Base-by-base conservation (phyloP, 2,113 vertebrate species). In the Cnemophilus loriae region DNA sequence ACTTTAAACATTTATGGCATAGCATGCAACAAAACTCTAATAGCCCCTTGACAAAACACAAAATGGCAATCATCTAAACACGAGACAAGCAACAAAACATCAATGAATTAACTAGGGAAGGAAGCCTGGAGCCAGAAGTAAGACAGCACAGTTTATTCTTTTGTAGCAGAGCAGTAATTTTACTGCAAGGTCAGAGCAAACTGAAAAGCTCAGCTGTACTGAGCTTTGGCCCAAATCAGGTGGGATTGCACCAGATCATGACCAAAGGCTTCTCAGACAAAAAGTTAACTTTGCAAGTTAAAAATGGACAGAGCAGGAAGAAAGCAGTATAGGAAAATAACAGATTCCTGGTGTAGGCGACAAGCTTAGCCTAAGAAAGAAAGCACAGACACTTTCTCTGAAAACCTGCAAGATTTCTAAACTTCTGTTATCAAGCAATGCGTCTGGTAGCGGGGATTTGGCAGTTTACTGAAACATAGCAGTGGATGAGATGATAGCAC, bases 281-380 rank as follows among this genome's bases (percentile, higher is more conserved):
- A 86, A 92, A 86, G 61, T 69, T 64, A 94, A 89, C 69, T 82
- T 42, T 32, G 4, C 39, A 79, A 82, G 53, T 82, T 93, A 91
- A 94, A 96, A 89, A 93, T 10, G 17, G 33, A 56, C 21, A 87
- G 56, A 89, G 69, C 14, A 53, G 1, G 3, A 37, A 70, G 20
- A 73, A 50, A 39, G 30, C n/a, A 23, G 8, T 13, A 24, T 5
- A 56, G 18, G 39, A 91, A 86, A 88, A 39, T 5, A 90, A 90
- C 63, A 92, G 52, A 50, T 55, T 87, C 42, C 35, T 59, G 13
- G 27, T n/a, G 33, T 32, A 73, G 57, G 53, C 0, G 1, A 84
- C 0, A 1, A 70, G 52, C 47, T 70, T 35, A 67, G 39, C 18
- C 42, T 33, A 60, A 68, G 44, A 69, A 64, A 80, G 27, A 92